These are phyloP conservation scores for Oreocharis arfaki DNA, from an alignment of 2,113 vertebrate genomes.

Conservation along the genomic window DNA sequence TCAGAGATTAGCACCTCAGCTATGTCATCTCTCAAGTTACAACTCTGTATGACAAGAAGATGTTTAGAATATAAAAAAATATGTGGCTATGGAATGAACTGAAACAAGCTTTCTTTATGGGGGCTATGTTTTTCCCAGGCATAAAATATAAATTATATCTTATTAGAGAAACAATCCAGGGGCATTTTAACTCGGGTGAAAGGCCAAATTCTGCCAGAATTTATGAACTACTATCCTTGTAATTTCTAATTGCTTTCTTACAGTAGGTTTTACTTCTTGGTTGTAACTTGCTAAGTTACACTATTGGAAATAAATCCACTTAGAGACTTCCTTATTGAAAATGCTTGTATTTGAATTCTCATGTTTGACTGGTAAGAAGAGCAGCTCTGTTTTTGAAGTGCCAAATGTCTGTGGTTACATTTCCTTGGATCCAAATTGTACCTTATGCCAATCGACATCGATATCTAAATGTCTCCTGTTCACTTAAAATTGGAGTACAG, in stretches of 20 bases:
- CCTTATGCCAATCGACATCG: background rate
- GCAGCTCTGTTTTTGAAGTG: background rate
- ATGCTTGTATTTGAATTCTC: background rate
- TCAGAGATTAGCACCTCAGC: background rate
- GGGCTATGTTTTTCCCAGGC: background rate
- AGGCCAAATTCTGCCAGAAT: background rate
- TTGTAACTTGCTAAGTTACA: background rate
- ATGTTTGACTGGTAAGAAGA: background rate
- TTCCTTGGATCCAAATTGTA: background rate
- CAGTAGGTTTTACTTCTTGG: background rate
- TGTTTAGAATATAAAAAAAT: background rate
- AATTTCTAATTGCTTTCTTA: background rate
- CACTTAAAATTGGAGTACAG: background rate
- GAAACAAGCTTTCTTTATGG: background rate
- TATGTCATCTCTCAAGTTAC: constrained; percentile 16
- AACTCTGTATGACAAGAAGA: constrained; percentile 5
- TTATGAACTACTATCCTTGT: background rate
- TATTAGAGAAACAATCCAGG: background rate
- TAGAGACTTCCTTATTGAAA: background rate
- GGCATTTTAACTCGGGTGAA: background rate
- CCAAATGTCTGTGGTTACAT: background rate
- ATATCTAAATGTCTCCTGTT: background rate
- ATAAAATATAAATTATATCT: background rate
- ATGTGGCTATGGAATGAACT: constrained; percentile 1
- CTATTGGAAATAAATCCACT: background rate